Base-by-base conservation (phyloP, 2,797 vertebrate genomes). In the Numenius phaeopus region DNA sequence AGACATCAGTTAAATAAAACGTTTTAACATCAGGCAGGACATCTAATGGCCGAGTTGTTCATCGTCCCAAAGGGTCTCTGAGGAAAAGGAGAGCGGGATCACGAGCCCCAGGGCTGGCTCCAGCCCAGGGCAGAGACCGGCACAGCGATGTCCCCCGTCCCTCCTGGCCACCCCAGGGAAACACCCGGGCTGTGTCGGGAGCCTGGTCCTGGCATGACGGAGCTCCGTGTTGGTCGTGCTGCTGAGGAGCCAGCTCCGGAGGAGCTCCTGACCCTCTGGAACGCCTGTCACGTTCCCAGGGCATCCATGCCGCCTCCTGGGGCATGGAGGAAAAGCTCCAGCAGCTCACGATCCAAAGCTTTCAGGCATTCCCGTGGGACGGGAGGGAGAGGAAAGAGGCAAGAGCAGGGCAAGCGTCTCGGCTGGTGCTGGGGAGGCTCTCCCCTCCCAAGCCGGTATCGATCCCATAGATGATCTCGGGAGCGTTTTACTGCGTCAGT, bases 1-100 rank as follows among this genome's bases (percentile, higher is more conserved):
- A 95, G 65, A 64, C 61, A 42, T 90, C 57, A 24, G 82, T 76
- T 69, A 95, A 91, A 92, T 91, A 76, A 97, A 95, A 96, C 50
- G 69, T 71, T 88, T 81, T 70, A 58, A 54, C 57, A 46, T 78
- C 67, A 70, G 72, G n/a, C 14, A 5, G 40, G 66, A 67, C 39
- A 52, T 90, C 44, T 37, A 27, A 11, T 59, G 46, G 15, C 30
- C 2, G 10, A 76, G 71, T 44, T 61, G 59, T 86, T 94, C 62
- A 54, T 92, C 71, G 93, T 83, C 50, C 39, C 81, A 66, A 93
- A 66, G 62, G 93, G 66, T 39, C 84, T 65, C 83, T 64, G 58
- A 79, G 89, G 84, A 85, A 70, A 83, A 65, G 58, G 13, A 71
- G 55, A 82, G 40, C 18, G 40, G 59, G 39, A 73, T 6, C 5